Conservation (phyloP, 2,888 invertebrate species). For the Lycaena phlaeas region DNA sequence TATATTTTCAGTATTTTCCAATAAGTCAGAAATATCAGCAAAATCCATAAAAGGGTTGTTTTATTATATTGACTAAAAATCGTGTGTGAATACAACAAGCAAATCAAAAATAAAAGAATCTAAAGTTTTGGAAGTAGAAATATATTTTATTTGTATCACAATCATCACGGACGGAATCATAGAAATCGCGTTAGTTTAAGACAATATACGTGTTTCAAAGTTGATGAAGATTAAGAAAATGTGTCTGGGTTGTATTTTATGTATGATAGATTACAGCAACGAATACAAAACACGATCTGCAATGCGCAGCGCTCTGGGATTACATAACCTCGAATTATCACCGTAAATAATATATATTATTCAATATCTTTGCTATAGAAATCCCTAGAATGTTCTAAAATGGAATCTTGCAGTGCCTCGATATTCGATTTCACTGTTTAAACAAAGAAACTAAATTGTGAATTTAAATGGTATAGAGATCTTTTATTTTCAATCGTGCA, state of each 20-base stretch:
- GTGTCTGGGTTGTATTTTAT: neutral
- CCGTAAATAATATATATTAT: conserved; percentile 51
- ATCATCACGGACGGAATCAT: no score
- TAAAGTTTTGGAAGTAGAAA: no score
- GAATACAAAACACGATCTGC: conserved; percentile 27
- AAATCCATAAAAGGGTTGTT: no score
- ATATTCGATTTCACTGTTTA: conserved; percentile 57
- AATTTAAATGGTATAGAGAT: conserved; percentile 15
- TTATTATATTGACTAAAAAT: no score
- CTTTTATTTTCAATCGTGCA: neutral
- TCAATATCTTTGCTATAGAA: conserved; percentile 36
- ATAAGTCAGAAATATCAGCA: no score
- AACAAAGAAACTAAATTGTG: conserved; percentile 54
- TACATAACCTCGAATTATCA: conserved; percentile 50
- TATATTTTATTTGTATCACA: no score
- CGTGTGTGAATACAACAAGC: no score
- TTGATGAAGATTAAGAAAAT: no score
- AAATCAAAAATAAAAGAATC: no score
- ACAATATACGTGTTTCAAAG: no score
- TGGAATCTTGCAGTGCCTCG: conserved; percentile 41
- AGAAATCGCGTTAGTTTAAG: no score
- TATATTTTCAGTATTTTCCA: no score
- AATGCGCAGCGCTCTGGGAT: conserved; percentile 54
- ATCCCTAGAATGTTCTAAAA: conserved; percentile 33
- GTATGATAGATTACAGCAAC: conserved; percentile 4